Base-by-base conservation (phyloP, 2,113 vertebrate genomes). In the Delphinus delphis region DNA sequence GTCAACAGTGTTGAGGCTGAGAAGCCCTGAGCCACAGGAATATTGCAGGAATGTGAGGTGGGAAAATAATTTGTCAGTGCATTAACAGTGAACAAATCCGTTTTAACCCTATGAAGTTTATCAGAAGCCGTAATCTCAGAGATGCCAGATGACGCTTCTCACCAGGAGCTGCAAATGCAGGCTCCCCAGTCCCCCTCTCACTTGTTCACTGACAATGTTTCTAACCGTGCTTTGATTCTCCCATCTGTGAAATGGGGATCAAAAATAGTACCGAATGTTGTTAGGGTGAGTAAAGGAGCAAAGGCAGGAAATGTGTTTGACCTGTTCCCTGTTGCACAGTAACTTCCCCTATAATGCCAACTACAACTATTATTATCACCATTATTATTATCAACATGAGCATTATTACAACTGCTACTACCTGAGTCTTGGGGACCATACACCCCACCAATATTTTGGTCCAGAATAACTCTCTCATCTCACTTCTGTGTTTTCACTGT, bases 341-440 rank as follows among this genome's bases (percentile, higher is more conserved):
- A 79, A 44, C 11, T 41, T 63, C 70, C 84, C 28, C n/a, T 33
- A 9, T 33, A 62, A 83, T 21, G 53, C 50, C n/a, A 63, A 6
- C 62, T 63, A 62, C 60, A 25, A 28, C 4, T 63, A 63, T 12
- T 63, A 13, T 15, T 65, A 31, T 70, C 6, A 33, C 11, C 60
- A 62, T n/a, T 28, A 23, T 31, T 7, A 44, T 5, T 44, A 17
- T 44, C 17, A 70, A 11, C 4, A 23, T 31, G 15, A 18, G 23
- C 2, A 47, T 33, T 36, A n/a, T 18, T 12, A 41, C 0, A 2
- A 63, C 20, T 1, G 1, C 50, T n/a, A 20, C 25, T 44, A 63
- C 5, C 17, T 44, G 17, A n/a, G 55, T 88, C 53, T 41, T 12
- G 3, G 38, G 20, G 14, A 12, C 5, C 31, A 41, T 21, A 31